These are phyloP conservation scores for Huso huso DNA, from an alignment of 2,797 vertebrate species.

Conservation along the genomic window DNA sequence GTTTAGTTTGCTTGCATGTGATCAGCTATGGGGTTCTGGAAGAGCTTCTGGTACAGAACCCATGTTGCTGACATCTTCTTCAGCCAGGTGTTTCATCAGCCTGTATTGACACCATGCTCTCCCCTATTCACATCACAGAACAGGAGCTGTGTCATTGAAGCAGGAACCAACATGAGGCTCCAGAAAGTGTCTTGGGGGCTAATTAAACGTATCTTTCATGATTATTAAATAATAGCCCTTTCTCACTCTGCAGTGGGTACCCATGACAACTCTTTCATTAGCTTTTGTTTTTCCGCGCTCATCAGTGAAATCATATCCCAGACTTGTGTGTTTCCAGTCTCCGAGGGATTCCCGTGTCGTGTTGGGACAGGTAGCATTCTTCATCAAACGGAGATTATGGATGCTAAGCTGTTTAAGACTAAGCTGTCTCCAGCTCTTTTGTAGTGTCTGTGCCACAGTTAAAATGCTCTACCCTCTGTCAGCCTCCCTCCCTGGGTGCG, in stretches of 20 bases:
- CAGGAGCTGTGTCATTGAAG: neutral
- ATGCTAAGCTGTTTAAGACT: neutral
- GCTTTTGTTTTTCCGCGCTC: conserved; percentile 1
- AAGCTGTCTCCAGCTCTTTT: neutral
- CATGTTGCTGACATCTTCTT: too few relatives aligned
- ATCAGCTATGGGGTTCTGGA: neutral
- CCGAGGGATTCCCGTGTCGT: neutral
- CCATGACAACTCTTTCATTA: conserved; percentile 9
- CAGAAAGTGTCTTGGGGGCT: conserved; percentile 10
- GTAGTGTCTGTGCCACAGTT: conserved; percentile 1
- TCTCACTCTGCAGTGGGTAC: conserved; percentile 9
- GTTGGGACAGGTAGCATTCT: conserved; percentile 10
- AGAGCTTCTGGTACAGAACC: too few relatives aligned
- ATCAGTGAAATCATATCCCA: conserved; percentile 12
- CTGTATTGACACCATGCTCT: too few relatives aligned
- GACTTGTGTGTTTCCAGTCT: neutral
- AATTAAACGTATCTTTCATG: conserved; percentile 17
- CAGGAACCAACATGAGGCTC: conserved; percentile 4
- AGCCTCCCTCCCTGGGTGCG: conserved; percentile 9
- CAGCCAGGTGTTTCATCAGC: too few relatives aligned
- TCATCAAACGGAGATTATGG: conserved; percentile 2
- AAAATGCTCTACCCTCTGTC: neutral
- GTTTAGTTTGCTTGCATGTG: neutral
- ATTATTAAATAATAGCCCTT: conserved; percentile 20
- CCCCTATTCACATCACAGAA: too few relatives aligned